Evolutionary conservation across 2,113 vertebrate genomes (phyloP).

Genomic region (Ophiodon elongatus): DNA sequence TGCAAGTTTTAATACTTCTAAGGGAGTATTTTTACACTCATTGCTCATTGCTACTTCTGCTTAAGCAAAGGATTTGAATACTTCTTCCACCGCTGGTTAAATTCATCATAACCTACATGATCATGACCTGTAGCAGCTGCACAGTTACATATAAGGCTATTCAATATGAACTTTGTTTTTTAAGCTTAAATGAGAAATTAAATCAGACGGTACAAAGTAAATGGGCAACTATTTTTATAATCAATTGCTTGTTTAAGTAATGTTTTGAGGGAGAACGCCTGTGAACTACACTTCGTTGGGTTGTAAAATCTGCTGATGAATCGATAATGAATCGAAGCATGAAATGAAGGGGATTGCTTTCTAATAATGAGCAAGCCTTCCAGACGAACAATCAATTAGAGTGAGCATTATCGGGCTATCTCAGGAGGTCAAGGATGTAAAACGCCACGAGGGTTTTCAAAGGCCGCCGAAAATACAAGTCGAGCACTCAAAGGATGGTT

Average conservation of each 20-base stretch:
- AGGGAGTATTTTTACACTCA: not conserved
- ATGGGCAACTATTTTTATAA: not conserved
- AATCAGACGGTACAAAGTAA: not conserved
- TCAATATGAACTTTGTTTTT: not conserved
- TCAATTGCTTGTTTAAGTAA: not conserved
- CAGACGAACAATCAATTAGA: not conserved
- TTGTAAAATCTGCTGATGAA: no score
- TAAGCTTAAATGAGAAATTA: not conserved
- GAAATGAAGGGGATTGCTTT: not conserved
- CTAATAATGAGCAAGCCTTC: not conserved
- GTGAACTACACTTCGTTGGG: not conserved
- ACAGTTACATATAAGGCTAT: not conserved
- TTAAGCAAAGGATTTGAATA: not conserved
- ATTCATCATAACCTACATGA: not conserved
- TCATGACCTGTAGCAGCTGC: not conserved
- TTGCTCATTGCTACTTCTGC: not conserved
- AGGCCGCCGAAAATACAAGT: not conserved
- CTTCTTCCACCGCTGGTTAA: not conserved
- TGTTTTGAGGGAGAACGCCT: not conserved
- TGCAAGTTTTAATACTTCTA: not conserved
- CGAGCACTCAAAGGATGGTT: not conserved
- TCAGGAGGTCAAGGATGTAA: not conserved
- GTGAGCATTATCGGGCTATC: not conserved
- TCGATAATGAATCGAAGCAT: no score
- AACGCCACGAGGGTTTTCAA: slow-evolving; percentile 12